Evolutionary conservation across 2,888 invertebrate species (phyloP).

Genomic region (Crocallis elinguaria): DNA sequence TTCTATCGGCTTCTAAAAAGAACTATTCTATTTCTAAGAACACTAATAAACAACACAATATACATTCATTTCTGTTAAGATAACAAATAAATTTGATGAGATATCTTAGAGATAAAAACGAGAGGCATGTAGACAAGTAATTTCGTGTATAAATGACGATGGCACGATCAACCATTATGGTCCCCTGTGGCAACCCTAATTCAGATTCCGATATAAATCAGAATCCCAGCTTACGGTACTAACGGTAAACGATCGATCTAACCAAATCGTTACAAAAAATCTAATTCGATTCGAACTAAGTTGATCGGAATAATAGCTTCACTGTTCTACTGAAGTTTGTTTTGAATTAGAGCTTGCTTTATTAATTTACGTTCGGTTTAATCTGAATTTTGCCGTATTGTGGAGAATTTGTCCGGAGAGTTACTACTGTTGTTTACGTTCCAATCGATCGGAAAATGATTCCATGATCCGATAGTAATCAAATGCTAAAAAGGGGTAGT

Average conservation of each 20-base stretch:
- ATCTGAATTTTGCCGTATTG: slow-evolving; percentile 44
- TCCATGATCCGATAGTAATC: slow-evolving; percentile 23
- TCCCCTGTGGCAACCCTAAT: slow-evolving; percentile 45
- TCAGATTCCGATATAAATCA: slow-evolving; percentile 66
- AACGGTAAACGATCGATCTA: slow-evolving; percentile 73
- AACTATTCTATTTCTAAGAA: too few relatives aligned
- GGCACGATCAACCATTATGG: slow-evolving; percentile 22
- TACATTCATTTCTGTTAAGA: too few relatives aligned
- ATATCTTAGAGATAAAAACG: too few relatives aligned
- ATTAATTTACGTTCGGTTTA: slow-evolving; percentile 55
- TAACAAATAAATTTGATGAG: too few relatives aligned
- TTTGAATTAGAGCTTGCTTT: slow-evolving; percentile 46
- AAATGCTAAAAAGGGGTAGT: neutral
- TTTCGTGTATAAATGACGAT: slow-evolving; percentile 1
- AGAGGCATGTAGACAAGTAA: neutral
- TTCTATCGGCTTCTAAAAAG: too few relatives aligned
- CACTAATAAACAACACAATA: too few relatives aligned
- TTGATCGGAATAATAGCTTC: slow-evolving; percentile 73
- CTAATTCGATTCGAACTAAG: slow-evolving; percentile 61
- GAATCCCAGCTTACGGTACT: slow-evolving; percentile 73
- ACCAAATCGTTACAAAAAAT: slow-evolving; percentile 69
- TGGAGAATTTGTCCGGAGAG: slow-evolving; percentile 39
- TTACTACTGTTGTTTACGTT: slow-evolving; percentile 46
- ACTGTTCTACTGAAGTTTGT: slow-evolving; percentile 57
- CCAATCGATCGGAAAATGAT: slow-evolving; percentile 34